Evolutionary conservation across 2,797 vertebrate species (phyloP).

Genomic region (Sebastes kiyomatsui): DNA sequence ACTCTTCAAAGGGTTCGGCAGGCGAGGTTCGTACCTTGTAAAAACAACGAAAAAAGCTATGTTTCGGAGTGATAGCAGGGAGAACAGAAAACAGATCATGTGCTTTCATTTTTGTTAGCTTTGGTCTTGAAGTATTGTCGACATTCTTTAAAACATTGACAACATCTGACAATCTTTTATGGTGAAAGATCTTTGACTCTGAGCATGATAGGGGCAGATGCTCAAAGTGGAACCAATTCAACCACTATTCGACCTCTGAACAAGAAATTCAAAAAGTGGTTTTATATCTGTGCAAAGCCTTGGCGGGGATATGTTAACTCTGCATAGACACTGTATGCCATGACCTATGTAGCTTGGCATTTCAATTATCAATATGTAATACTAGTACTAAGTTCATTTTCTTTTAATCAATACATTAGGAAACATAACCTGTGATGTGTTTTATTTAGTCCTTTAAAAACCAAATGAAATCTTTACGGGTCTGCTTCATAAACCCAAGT

Average conservation of each 20-base stretch:
- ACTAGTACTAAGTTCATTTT: background rate
- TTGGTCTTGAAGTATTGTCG: constrained; percentile 74
- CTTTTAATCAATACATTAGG: background rate
- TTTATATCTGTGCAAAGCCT: constrained; percentile 15
- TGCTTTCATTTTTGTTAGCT: constrained; percentile 80
- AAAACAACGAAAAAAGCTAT: constrained; percentile 74
- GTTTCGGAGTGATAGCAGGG: constrained; percentile 70
- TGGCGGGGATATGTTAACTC: background rate
- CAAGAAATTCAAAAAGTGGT: constrained; percentile 21
- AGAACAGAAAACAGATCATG: constrained; percentile 72
- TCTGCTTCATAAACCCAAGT: constrained; percentile 26
- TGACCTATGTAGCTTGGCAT: background rate
- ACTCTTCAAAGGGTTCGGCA: constrained; percentile 78
- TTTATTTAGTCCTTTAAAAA: constrained; percentile 23
- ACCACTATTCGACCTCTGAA: constrained; percentile 20
- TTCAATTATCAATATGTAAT: background rate
- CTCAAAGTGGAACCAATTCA: constrained; percentile 56
- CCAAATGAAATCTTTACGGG: background rate
- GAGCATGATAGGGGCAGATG: constrained; percentile 66
- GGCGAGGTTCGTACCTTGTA: constrained; percentile 72
- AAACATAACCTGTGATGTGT: constrained; percentile 1
- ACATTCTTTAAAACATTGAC: constrained; percentile 82
- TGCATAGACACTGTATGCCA: background rate
- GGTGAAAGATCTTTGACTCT: constrained; percentile 61
- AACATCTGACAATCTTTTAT: constrained; percentile 79